phyloP scores from a whole-genome alignment of 1,140 invertebrate species.

The Leptoteleia sp. region DNA sequence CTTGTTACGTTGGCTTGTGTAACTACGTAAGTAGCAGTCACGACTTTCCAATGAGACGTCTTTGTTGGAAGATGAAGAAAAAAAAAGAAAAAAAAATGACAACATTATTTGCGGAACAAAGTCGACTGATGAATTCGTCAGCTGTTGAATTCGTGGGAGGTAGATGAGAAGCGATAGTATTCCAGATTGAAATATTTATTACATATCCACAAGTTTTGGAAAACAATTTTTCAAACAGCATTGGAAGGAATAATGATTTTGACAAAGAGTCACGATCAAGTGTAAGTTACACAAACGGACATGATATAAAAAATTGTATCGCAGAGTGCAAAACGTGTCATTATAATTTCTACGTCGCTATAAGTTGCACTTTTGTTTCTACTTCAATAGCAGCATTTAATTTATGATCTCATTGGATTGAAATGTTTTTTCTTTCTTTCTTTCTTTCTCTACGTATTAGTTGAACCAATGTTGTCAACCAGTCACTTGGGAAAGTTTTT shows the following conservation, averaged over 20 bases:
- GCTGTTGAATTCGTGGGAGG: slow-evolving; percentile 47
- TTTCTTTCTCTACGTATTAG: slow-evolving; percentile 12
- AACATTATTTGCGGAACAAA: slow-evolving; percentile 54
- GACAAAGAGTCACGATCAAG: no score
- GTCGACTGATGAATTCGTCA: slow-evolving; percentile 46
- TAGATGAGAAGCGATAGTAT: slow-evolving; percentile 24
- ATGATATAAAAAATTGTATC: no score
- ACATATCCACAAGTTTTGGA: no score
- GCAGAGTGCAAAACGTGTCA: no score
- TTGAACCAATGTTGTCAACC: slow-evolving; percentile 35
- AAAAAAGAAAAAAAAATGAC: slow-evolving; percentile 48
- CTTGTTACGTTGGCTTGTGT: slow-evolving; percentile 45
- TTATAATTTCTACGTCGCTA: no score
- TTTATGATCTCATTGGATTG: slow-evolving; percentile 24
- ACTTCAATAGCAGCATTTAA: no score
- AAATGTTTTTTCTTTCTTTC: no score
- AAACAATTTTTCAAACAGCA: no score
- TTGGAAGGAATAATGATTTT: no score
- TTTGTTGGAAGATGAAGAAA: slow-evolving; percentile 27
- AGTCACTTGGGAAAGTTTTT: slow-evolving; percentile 26
- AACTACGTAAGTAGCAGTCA: slow-evolving; percentile 32
- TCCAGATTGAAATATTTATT: slow-evolving; percentile 15
- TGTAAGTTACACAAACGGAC: no score
- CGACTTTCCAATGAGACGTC: slow-evolving; percentile 17
- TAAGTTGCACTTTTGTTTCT: no score